Percentiles rank a stretch among this genome's conserved stretches.
Conservation (phyloP, 2,113 vertebrate species). For the Calidris pugnax region DNA sequence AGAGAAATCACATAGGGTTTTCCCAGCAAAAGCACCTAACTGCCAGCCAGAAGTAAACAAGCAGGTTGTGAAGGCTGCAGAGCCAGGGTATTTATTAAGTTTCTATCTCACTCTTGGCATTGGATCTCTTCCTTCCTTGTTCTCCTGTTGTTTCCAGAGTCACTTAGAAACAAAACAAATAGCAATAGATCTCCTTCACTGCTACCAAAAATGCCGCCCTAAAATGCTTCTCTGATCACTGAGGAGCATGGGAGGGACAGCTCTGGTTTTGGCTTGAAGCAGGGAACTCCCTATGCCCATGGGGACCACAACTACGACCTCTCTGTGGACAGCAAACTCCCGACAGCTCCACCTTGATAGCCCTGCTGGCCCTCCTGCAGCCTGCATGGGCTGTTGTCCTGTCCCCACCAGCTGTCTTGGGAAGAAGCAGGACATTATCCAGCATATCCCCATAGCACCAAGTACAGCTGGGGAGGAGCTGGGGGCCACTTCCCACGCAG, state of each 20-base stretch:
- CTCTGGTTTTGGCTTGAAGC: not conserved
- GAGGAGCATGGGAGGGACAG: not conserved
- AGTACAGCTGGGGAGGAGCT: not conserved
- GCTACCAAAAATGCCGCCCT: not conserved
- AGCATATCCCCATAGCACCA: not conserved
- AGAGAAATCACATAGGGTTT: not conserved
- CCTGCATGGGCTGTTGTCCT: fast-evolving
- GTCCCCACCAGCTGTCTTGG: not conserved
- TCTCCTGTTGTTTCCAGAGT: not conserved
- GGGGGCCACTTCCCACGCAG: not conserved
- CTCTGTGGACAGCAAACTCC: not conserved
- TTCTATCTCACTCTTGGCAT: not conserved
- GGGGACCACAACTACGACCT: not conserved
- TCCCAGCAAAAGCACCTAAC: not conserved
- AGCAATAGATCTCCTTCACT: not conserved
- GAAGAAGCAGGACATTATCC: fast-evolving
- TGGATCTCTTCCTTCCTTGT: not conserved
- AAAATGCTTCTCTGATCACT: not conserved
- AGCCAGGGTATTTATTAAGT: not conserved
- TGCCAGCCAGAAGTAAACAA: not conserved
- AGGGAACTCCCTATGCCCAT: not conserved
- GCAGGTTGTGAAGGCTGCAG: not conserved
- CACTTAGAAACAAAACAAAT: not conserved
- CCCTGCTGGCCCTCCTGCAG: not conserved
- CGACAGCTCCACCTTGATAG: not conserved